These are phyloP conservation scores for Phodopus roborovskii DNA, from an alignment of 2,113 vertebrate species.

Conservation along the genomic window DNA sequence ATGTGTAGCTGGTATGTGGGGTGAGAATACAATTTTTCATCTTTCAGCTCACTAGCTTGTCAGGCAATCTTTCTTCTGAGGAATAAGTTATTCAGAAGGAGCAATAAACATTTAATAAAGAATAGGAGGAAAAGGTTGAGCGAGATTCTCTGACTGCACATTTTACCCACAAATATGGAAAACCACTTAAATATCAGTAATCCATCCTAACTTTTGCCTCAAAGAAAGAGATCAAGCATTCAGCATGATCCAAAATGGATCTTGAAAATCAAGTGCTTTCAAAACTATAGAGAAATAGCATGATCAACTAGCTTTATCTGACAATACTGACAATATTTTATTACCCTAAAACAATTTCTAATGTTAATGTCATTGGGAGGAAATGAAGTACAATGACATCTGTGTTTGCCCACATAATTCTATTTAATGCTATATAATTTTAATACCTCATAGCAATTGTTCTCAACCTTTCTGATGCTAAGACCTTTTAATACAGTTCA, in stretches of 20 bases:
- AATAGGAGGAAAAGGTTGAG: neutral
- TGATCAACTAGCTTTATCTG: neutral
- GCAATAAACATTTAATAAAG: neutral
- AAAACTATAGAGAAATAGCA: slow-evolving; percentile 17
- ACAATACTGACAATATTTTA: slow-evolving; percentile 21
- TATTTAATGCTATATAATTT: neutral
- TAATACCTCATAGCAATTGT: neutral
- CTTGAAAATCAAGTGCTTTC: neutral
- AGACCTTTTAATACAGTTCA: neutral
- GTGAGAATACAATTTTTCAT: neutral
- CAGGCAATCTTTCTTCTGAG: neutral
- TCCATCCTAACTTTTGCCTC: neutral
- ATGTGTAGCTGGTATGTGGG: neutral
- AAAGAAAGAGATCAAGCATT: neutral
- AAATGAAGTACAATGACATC: neutral
- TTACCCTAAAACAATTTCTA: neutral
- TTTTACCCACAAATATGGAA: slow-evolving; percentile 19
- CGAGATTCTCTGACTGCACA: neutral
- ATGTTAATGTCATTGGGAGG: neutral
- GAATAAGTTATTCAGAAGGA: neutral
- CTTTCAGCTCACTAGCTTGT: neutral
- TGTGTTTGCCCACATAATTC: neutral
- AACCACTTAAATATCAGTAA: slow-evolving; percentile 3
- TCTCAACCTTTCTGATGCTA: neutral
- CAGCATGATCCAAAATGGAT: neutral